phyloP scores from a whole-genome alignment of 2,113 vertebrate species.

The Clinocottus analis region DNA sequence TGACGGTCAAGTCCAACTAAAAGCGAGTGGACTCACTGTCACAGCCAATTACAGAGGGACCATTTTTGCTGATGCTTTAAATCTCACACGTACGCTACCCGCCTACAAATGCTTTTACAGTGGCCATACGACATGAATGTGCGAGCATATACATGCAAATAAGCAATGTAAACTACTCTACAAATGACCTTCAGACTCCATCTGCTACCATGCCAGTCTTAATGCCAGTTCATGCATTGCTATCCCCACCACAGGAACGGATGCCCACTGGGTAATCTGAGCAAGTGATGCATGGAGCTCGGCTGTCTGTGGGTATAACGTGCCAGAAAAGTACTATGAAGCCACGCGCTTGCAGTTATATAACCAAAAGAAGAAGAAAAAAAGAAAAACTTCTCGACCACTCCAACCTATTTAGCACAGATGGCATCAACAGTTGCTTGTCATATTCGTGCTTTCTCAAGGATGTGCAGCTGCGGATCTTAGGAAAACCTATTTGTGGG shows the following conservation, averaged over 20 bases:
- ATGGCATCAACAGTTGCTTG: conserved; percentile 74
- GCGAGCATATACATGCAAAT: conserved; percentile 25
- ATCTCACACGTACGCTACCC: conserved; percentile 27
- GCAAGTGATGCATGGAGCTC: conserved; percentile 74
- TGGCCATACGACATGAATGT: conserved; percentile 26
- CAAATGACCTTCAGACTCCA: conserved; percentile 76
- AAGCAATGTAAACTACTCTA: background rate
- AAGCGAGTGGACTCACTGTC: conserved; percentile 38
- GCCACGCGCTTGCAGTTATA: conserved; percentile 61
- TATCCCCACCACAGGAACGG: conserved; percentile 56
- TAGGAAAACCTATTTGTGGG: conserved; percentile 35
- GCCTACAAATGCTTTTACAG: conserved; percentile 18
- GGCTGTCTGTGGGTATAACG: conserved; percentile 54
- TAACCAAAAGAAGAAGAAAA: conserved; percentile 39
- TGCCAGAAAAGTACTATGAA: conserved; percentile 69
- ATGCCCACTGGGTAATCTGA: conserved; percentile 79
- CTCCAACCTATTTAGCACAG: conserved; percentile 52
- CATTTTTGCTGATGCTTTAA: conserved; percentile 27
- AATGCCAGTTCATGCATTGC: conserved; percentile 66
- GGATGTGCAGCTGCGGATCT: conserved; percentile 65
- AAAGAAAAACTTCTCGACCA: conserved; percentile 52
- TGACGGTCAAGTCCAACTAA: background rate
- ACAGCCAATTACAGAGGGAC: conserved; percentile 40
- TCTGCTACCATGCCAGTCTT: conserved; percentile 64
- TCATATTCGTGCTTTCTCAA: conserved; percentile 63